Conservation (phyloP, 2,888 invertebrate genomes). For the Mesodorylaimus sp. region DNA sequence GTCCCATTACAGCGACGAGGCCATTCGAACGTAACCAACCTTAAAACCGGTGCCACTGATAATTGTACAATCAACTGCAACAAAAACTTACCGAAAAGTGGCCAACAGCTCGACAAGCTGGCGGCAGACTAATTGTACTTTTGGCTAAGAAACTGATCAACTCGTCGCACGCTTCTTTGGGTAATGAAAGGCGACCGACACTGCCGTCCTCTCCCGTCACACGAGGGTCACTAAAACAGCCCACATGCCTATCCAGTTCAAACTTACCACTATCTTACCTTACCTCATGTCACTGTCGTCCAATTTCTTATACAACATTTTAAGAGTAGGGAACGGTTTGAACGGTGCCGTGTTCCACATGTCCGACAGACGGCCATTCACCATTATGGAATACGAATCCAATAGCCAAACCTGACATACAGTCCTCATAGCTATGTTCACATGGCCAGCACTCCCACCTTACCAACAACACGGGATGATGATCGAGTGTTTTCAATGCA, state of each 20-base stretch:
- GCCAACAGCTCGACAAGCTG: slow-evolving; percentile 20
- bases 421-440: background rate
- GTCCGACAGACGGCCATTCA: slow-evolving; percentile 11
- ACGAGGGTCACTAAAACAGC: slow-evolving; percentile 20
- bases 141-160: slow-evolving; percentile 18
- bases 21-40: too few species aligned
- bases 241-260: background rate
- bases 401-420: slow-evolving; percentile 21
- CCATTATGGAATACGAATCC: slow-evolving; percentile 20
- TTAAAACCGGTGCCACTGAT: too few species aligned
- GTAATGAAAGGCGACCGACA: slow-evolving; percentile 20
- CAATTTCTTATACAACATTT: slow-evolving; percentile 24
- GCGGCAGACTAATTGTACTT: slow-evolving; percentile 19
- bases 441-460: background rate
- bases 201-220: slow-evolving; percentile 24
- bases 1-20: too few species aligned
- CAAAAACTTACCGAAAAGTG: slow-evolving; percentile 20
- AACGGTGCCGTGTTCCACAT: background rate
- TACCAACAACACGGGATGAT: slow-evolving; percentile 17
- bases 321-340: slow-evolving; percentile 20
- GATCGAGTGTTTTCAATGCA: slow-evolving; percentile 18
- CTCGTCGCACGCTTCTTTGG: slow-evolving; percentile 13
- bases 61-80: too few species aligned
- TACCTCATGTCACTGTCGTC: slow-evolving; percentile 16
- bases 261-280: slow-evolving; percentile 9